A percentile compares a stretch with the other conserved stretches of the same genome.
phyloP scores from a whole-genome alignment of 2,113 vertebrate species.

The Hymenochirus boettgeri region DNA sequence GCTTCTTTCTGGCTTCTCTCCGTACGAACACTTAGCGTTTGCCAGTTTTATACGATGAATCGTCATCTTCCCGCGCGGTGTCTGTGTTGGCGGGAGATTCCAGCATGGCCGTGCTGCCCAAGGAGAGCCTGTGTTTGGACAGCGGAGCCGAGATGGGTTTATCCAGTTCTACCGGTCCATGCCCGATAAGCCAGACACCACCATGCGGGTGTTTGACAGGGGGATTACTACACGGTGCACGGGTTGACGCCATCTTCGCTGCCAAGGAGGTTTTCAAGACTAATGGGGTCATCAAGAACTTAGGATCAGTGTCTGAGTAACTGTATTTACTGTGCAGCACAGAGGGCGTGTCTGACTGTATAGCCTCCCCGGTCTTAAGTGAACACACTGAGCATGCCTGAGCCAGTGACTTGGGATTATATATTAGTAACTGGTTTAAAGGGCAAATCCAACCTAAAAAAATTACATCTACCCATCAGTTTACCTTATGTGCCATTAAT shows the following conservation, averaged over 20 bases:
- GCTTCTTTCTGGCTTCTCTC: neutral
- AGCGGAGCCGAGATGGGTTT: constrained; percentile 72
- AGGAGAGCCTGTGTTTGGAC: constrained; percentile 80
- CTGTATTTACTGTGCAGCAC: too few relatives aligned
- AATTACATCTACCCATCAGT: too few relatives aligned
- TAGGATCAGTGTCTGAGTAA: too few relatives aligned
- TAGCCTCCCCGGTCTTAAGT: too few relatives aligned
- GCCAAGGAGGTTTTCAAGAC: constrained; percentile 91
- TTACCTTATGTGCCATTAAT: too few relatives aligned
- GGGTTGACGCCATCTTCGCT: constrained; percentile 82
- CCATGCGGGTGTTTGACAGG: constrained; percentile 87
- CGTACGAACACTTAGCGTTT: neutral
- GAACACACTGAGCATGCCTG: too few relatives aligned
- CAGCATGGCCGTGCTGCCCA: constrained; percentile 64
- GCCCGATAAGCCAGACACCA: constrained; percentile 84
- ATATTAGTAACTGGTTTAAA: too few relatives aligned
- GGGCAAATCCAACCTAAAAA: too few relatives aligned
- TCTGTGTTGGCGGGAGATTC: constrained; percentile 57
- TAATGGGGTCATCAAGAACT: constrained; percentile 78
- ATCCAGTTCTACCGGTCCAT: constrained; percentile 77
- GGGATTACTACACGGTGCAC: constrained; percentile 86
- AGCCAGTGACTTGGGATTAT: too few relatives aligned
- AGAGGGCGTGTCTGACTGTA: too few relatives aligned
- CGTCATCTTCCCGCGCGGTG: too few relatives aligned
- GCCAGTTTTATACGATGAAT: too few relatives aligned